Evolutionary conservation across 2,113 vertebrate genomes (phyloP), one percentile per base, ranked within the genome.

Genomic region (Mandrillus leucophaeus): DNA sequence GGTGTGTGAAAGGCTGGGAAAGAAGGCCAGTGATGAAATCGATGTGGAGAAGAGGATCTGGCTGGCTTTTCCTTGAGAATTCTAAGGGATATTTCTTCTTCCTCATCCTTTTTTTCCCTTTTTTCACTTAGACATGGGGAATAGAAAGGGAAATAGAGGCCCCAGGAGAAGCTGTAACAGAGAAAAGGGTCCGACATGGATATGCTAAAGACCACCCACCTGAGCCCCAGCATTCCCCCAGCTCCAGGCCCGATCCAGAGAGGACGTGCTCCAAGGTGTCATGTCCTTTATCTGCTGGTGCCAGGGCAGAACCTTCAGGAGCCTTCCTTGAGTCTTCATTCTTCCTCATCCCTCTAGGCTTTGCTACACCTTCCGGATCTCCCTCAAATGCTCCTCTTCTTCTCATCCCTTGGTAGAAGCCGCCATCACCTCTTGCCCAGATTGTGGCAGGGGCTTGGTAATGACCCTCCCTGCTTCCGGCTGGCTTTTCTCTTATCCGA

Each of bases 401-500:
- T 25, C 66, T 5, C 25, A 3, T 14, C 20, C 14, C 27, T 64
- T 48, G 18, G 38, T 13, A 35, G 57, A 79, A 38, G n/a, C 55
- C 5, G 0, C 43, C 17, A 0, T 30, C 25, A 8, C 48, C 59
- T 79, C 40, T 79, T n/a, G 32, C 25, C 57, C 35, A 1, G 4
- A 9, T n/a, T 2, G 22, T 40, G 9, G 0, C 17, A 32, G 10
- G 7, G 23, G 22, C 88, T 61, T 43, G 18, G 64, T 43, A 8
- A 12, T 0, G 2, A 20, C 5, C 25, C 14, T 64, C 8, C 13
- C 52, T 12, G 23, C 57, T 72, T 64, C 52, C 0, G 22, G 27
- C 57, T 43, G 52, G 17, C 55, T 86, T 2, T 13, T 35, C 55
- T 40, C 68, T 61, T 32, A n/a, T 27, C 38, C 0, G 0, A 7